These are phyloP conservation scores for Peromyscus maniculatus DNA, from an alignment of 2,113 vertebrate species.

Conservation along the genomic window DNA sequence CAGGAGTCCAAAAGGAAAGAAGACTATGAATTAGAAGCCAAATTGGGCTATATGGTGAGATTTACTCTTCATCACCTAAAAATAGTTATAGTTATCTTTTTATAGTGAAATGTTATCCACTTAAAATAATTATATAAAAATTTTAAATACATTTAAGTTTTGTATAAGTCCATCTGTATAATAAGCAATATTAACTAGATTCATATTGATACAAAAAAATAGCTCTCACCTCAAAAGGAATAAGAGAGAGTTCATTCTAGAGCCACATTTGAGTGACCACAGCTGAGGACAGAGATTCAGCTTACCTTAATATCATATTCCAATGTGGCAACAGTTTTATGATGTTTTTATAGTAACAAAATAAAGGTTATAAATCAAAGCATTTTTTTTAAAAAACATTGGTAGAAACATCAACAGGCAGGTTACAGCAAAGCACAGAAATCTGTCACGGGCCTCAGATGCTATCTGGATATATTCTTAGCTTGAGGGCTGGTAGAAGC, in stretches of 20 bases:
- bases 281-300: background rate
- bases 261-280: background rate
- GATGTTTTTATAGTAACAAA: background rate
- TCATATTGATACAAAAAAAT: background rate
- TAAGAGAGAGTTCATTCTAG: background rate
- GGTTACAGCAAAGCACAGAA: background rate
- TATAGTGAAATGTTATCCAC: constrained; percentile 3
- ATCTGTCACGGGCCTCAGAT: background rate
- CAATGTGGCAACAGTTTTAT: background rate
- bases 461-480: background rate
- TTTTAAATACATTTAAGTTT: background rate
- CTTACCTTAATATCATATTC: background rate
- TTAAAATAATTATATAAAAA: constrained; percentile 2
- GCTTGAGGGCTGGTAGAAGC: background rate
- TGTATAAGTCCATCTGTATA: background rate
- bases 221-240: background rate
- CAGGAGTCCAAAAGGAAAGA: background rate
- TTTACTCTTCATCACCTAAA: background rate
- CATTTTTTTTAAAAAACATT: background rate
- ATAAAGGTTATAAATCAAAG: background rate
- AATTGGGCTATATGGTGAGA: background rate
- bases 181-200: constrained; percentile 4
- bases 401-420: background rate
- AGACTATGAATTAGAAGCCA: background rate
- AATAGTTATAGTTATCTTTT: background rate